Percentiles rank a stretch among this genome's conserved stretches.
phyloP scores from a whole-genome alignment of 2,797 vertebrate species.

The Amniataba percoides region DNA sequence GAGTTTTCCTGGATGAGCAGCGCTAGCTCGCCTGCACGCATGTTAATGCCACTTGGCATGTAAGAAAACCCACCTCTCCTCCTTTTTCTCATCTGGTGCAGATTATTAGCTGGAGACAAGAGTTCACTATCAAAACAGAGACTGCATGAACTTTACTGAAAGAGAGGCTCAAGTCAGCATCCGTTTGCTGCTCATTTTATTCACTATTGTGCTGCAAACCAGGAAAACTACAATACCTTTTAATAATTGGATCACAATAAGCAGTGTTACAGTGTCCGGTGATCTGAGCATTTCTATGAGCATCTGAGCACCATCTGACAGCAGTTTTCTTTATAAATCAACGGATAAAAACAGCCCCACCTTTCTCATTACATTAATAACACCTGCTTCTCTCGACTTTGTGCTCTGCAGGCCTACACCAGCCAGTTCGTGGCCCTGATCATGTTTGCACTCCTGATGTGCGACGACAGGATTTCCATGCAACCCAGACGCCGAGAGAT shows the following conservation, averaged over 20 bases:
- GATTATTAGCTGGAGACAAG: conserved; percentile 61
- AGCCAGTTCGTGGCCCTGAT: conserved; percentile 98
- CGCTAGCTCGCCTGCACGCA: conserved; percentile 7
- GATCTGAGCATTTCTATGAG: background rate
- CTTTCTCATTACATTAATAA: conserved; percentile 1
- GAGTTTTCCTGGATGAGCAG: conserved; percentile 50
- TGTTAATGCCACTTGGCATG: conserved; percentile 30
- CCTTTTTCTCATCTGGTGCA: conserved; percentile 69
- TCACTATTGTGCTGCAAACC: conserved; percentile 26
- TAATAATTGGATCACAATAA: conserved; percentile 2
- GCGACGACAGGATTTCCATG: conserved; percentile 97
- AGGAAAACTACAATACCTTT: conserved; percentile 17
- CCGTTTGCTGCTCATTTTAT: conserved; percentile 13
- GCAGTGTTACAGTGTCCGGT: background rate
- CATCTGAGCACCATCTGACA: background rate
- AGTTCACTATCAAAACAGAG: conserved; percentile 33
- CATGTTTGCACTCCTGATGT: conserved; percentile 99
- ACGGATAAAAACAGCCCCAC: background rate
- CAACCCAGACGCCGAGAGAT: conserved; percentile 96
- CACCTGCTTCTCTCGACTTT: conserved; percentile 13
- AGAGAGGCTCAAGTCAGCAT: conserved; percentile 22
- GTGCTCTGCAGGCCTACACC: conserved; percentile 92
- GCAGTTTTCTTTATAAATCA: background rate
- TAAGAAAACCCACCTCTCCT: conserved; percentile 35
- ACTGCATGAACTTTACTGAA: conserved; percentile 25